Evolutionary conservation across 2,113 vertebrate species (phyloP).

Genomic region (Peucedramus taeniatus): DNA sequence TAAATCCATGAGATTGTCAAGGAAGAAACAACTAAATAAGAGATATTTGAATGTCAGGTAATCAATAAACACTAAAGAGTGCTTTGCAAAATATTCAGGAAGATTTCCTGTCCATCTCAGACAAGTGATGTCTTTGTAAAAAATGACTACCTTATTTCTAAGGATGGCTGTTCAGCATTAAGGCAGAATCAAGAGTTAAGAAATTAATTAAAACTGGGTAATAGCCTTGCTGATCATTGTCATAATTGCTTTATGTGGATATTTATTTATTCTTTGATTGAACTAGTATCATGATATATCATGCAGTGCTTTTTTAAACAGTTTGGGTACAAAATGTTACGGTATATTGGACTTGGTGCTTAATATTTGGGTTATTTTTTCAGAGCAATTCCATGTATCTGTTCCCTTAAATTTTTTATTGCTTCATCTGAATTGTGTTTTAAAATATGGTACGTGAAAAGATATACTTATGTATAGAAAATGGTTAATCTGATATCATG

Average conservation of each 20-base stretch:
- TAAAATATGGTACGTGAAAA: neutral
- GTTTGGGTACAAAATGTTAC: neutral
- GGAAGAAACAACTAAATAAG: neutral
- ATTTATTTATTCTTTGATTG: slow-evolving; percentile 35
- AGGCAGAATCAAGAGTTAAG: neutral
- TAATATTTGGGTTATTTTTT: neutral
- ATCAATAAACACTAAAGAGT: neutral
- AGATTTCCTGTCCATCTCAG: neutral
- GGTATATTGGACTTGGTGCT: neutral
- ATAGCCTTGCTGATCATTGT: neutral
- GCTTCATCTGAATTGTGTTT: neutral
- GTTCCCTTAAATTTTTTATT: neutral
- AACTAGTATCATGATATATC: neutral
- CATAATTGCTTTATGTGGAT: neutral
- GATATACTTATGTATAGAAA: neutral
- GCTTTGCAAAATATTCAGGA: neutral
- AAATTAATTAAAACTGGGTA: slow-evolving; percentile 4
- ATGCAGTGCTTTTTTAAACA: neutral
- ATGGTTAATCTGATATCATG: neutral
- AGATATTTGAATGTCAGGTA: neutral
- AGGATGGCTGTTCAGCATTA: neutral
- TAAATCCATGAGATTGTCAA: neutral
- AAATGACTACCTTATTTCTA: neutral
- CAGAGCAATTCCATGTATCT: neutral
- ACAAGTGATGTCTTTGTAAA: neutral